A percentile compares a stretch with the other conserved stretches of the same genome.
Evolutionary conservation across 2,113 vertebrate species (phyloP).

Genomic region (Phodopus roborovskii): DNA sequence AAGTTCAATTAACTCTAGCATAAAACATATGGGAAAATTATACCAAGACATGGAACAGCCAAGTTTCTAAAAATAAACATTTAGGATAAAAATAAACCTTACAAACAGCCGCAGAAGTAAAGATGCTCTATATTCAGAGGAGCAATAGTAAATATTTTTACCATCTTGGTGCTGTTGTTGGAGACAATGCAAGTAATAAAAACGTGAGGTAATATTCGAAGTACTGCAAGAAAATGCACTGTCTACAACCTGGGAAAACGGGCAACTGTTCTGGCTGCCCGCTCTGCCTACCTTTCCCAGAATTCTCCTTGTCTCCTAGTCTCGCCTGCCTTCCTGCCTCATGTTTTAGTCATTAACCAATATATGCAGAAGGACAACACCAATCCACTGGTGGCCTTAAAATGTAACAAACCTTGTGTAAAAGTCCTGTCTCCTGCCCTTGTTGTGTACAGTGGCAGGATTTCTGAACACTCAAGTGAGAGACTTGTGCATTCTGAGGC

Average conservation of each 20-base stretch:
- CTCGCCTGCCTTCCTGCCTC: too few species aligned
- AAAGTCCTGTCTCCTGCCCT: neutral
- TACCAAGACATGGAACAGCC: neutral
- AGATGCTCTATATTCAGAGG: neutral
- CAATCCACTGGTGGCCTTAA: neutral
- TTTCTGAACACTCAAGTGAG: neutral
- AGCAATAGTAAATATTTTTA: neutral
- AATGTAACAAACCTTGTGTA: neutral
- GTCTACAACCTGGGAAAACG: neutral
- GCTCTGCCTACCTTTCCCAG: too few species aligned
- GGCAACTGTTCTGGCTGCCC: too few species aligned
- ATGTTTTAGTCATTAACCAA: too few species aligned
- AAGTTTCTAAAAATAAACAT: conserved; percentile 4
- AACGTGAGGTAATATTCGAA: neutral
- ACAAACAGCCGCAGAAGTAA: neutral
- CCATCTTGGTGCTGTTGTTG: conserved; percentile 2
- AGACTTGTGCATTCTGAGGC: neutral
- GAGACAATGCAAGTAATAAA: neutral
- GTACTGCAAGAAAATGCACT: neutral
- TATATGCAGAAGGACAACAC: too few species aligned
- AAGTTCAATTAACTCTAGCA: neutral
- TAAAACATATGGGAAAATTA: neutral
- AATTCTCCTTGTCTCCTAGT: too few species aligned
- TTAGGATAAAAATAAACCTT: neutral
- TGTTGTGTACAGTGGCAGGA: neutral